phyloP scores from a whole-genome alignment of 2,797 vertebrate species.

The Diceros bicornis region DNA sequence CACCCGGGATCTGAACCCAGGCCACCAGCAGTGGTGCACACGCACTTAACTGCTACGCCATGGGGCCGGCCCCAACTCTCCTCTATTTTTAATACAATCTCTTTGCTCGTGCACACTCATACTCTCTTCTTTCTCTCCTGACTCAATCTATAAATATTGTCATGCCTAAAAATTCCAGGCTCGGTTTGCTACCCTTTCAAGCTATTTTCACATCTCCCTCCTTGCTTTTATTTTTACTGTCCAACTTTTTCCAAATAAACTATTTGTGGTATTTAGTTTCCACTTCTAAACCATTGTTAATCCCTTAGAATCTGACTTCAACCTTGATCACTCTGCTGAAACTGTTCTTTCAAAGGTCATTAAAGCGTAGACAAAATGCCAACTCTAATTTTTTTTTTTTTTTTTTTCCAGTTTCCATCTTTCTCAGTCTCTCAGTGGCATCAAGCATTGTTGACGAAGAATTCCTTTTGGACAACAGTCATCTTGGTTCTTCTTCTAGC shows the following conservation, averaged over 20 bases:
- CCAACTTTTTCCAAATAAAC: slow-evolving; percentile 15
- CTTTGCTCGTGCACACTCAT: not conserved
- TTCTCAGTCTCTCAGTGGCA: slow-evolving; percentile 27
- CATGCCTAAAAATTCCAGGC: not conserved
- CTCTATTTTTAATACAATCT: not conserved
- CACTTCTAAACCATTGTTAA: not conserved
- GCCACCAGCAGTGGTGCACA: too few relatives aligned
- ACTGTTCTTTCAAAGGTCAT: not conserved
- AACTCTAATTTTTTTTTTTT: not conserved
- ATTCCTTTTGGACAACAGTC: not conserved
- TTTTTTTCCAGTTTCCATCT: not conserved
- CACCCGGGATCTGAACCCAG: too few relatives aligned
- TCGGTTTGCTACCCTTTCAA: not conserved
- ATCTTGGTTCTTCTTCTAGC: not conserved
- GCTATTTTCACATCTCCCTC: not conserved
- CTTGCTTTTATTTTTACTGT: slow-evolving; percentile 24
- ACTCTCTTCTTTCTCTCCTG: not conserved
- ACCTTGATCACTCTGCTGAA: slow-evolving; percentile 5
- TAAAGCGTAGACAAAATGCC: slow-evolving; percentile 24
- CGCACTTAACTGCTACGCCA: too few relatives aligned
- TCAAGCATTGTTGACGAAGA: not conserved
- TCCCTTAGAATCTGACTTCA: slow-evolving; percentile 60
- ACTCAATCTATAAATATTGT: not conserved
- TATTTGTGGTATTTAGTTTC: slow-evolving; percentile 19
- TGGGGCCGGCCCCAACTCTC: too few relatives aligned